Conservation (phyloP, 2,888 invertebrate species). For the Acanthosepion pharaonis region DNA sequence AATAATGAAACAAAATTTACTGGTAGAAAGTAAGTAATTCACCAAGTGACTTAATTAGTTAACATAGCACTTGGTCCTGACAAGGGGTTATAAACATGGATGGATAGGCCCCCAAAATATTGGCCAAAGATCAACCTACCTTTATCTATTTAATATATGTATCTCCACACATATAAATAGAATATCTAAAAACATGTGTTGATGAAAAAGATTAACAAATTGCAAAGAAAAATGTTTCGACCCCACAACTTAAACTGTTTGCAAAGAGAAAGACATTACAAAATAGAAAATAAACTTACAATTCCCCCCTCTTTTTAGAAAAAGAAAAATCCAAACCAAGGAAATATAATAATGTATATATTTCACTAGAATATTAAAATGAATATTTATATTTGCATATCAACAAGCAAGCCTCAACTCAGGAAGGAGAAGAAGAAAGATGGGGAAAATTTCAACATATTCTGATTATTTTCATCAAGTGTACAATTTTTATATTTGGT, state of each 20-base stretch:
- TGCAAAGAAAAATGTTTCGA: background rate
- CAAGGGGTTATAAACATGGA: background rate
- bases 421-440: background rate
- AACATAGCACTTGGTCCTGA: background rate
- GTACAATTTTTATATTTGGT: background rate
- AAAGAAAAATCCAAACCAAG: background rate
- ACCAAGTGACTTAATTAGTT: background rate
- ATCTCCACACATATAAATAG: background rate
- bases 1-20: background rate
- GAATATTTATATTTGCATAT: background rate
- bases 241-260: background rate
- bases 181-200: background rate
- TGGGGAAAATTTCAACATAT: background rate
- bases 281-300: background rate
- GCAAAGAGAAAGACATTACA: background rate
- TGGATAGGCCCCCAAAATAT: background rate
- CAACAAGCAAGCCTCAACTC: background rate
- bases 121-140: background rate
- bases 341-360: no score
- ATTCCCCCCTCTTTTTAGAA: background rate
- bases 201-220: background rate
- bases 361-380: background rate
- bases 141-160: background rate
- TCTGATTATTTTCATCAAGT: no score
- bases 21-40: background rate